phyloP scores from a whole-genome alignment of 2,113 vertebrate species.

The Phodopus roborovskii region DNA sequence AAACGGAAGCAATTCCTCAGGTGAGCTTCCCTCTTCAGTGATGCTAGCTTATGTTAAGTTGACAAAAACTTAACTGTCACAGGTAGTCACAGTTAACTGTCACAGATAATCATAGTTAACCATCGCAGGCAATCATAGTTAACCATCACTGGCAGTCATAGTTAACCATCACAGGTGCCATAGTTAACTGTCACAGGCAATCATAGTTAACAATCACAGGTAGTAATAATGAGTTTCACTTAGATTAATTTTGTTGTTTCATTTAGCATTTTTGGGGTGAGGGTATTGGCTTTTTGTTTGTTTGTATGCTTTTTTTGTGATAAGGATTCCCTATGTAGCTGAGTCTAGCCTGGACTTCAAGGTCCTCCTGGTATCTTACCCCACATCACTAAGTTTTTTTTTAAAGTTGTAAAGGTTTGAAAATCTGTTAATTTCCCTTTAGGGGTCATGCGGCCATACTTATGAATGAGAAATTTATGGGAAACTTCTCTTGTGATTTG shows the following conservation, averaged over 20 bases:
- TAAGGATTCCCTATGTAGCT: neutral
- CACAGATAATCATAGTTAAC: neutral
- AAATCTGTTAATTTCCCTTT: constrained; percentile 23
- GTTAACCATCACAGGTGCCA: too few relatives aligned
- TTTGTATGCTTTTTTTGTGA: neutral
- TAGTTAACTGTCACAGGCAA: neutral
- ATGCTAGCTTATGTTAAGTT: neutral
- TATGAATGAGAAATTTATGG: constrained; percentile 19
- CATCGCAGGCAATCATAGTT: neutral
- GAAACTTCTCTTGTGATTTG: constrained; percentile 42
- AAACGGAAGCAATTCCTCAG: neutral
- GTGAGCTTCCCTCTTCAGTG: neutral
- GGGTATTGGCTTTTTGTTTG: neutral
- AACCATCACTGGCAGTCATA: neutral
- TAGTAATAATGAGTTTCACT: neutral
- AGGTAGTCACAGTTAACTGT: neutral
- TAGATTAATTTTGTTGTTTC: neutral
- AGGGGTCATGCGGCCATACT: neutral
- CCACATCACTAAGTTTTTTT: neutral
- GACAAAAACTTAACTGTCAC: neutral
- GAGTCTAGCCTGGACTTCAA: neutral
- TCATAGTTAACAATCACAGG: neutral
- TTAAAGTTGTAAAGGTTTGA: neutral
- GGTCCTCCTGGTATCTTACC: neutral
- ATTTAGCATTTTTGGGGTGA: neutral